phyloP scores from a whole-genome alignment of 1,140 invertebrate species.

The Polypedilum vanderplanki region DNA sequence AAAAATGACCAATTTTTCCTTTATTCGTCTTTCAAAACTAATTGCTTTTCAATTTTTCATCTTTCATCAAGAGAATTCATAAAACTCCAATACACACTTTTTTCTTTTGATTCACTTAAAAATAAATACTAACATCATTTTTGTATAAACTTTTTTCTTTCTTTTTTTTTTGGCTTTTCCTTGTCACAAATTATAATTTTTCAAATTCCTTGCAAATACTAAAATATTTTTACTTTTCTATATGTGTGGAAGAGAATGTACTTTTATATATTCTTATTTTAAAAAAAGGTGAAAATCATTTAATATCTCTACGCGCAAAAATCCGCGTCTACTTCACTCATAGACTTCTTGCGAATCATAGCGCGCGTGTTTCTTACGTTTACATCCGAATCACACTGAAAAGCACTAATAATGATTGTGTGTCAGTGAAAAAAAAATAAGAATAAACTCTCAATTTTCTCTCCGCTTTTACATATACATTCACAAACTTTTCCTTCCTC shows the following conservation, averaged over 20 bases:
- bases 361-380: slow-evolving; percentile 12
- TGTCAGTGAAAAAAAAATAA: neutral
- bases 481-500: neutral
- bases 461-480: neutral
- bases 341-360: slow-evolving; percentile 17
- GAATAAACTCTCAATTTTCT: neutral
- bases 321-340: slow-evolving; percentile 7
- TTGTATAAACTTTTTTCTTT: neutral
- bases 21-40: slow-evolving; percentile 21
- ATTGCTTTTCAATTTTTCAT: neutral
- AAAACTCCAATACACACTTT: neutral
- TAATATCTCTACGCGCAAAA: slow-evolving; percentile 17
- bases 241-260: neutral
- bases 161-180: neutral
- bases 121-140: slow-evolving; percentile 18
- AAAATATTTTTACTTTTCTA: neutral
- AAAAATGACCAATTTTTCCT: slow-evolving; percentile 21
- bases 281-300: slow-evolving; percentile 12
- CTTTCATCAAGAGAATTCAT: neutral
- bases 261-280: neutral
- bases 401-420: neutral
- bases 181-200: neutral
- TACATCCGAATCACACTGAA: slow-evolving; percentile 10
- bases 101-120: neutral
- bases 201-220: neutral